Evolutionary conservation across 2,113 vertebrate genomes (phyloP).

Genomic region (Bos taurus): DNA sequence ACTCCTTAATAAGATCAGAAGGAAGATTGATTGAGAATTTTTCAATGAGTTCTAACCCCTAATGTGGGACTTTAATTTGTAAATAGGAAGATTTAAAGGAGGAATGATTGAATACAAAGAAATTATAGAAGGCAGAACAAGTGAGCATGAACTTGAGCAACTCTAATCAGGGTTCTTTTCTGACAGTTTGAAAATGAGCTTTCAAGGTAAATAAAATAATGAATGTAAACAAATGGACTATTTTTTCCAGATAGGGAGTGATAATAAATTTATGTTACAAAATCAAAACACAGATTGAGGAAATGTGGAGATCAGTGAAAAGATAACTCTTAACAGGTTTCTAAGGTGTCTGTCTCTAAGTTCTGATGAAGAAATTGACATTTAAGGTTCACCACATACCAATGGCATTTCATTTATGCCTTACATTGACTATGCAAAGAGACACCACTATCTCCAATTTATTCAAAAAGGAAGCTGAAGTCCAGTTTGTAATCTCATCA

Average conservation of each 20-base stretch:
- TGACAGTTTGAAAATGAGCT: background rate
- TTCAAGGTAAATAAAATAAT: background rate
- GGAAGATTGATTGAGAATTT: background rate
- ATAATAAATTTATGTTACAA: background rate
- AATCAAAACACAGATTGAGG: background rate
- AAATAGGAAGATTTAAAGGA: background rate
- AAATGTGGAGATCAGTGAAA: background rate
- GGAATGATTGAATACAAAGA: background rate
- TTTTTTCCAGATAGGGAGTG: background rate
- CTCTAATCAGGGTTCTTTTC: background rate
- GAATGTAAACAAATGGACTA: background rate
- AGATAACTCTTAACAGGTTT: background rate
- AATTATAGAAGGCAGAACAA: background rate
- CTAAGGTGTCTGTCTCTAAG: background rate
- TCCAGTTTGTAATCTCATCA: background rate
- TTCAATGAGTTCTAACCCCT: background rate
- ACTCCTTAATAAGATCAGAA: background rate
- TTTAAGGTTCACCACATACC: background rate
- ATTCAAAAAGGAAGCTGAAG: background rate
- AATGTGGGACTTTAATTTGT: background rate
- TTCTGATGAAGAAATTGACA: background rate
- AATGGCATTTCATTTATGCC: background rate
- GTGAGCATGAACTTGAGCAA: background rate
- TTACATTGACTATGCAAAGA: background rate
- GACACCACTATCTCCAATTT: background rate